Base-by-base conservation (phyloP, 2,888 invertebrate genomes). In the Yponomeuta malinellus region DNA sequence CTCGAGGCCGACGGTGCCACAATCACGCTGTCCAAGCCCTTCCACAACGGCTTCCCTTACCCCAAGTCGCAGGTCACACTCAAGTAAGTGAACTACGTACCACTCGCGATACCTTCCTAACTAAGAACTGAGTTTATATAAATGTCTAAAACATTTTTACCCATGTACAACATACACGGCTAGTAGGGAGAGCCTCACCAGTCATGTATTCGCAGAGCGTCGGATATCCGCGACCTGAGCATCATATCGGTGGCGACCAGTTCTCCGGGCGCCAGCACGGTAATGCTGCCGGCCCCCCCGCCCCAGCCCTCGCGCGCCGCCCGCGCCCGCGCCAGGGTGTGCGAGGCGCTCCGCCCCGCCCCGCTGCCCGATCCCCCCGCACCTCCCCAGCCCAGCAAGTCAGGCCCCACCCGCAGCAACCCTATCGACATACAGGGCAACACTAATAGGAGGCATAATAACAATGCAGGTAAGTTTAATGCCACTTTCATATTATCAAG, bases 21-120 rank as follows among this genome's bases (percentile, higher is more conserved):
- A 69, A 94, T 98, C 74, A 96, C 96, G 1, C 93, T 98, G 72
- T 94, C 94, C 10, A 95, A 96, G 83, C 95, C 96, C 15, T 97
- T 97, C 84, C 94, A 96, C 75, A 97, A 98, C 91, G 98, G 98
- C 78, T 90, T 91, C 75, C 93, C 92, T 0, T 92, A 90, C 74
- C 90, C 90, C 0, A 90, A 92, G 75, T 85, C 89, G 48, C 85
- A 90, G 78, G 90, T 93, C n/a, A 92, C 92, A 3, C 80, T 93
- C 4, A 93, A 91, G 92, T 92, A 80, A 81, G 87, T 78, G 70
- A 68, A 2, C 52, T 8, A 23, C 48, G 3, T n/a, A 6, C 43
- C 9, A 43, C 43, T 43, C 43, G 43, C 9, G n/a, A n/a, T 66
- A 33, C 66, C 12, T 66, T n/a, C 33, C 5, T 33, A 23, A 23